Base-by-base conservation (phyloP, 2,888 invertebrate genomes). In the Polyommatus iphigenia region DNA sequence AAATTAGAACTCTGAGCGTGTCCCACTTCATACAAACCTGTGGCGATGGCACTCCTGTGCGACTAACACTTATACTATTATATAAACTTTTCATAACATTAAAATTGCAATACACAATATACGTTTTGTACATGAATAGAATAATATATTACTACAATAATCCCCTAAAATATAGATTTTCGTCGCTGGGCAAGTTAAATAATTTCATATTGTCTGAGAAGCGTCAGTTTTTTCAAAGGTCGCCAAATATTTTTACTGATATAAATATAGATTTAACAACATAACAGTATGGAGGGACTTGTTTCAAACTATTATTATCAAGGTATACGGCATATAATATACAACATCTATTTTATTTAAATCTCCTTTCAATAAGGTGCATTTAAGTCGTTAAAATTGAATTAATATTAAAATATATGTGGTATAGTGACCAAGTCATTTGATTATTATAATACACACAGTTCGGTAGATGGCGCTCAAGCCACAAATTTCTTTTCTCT, bases 61-160 rank as follows among this genome's bases (percentile, higher is more conserved):
- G 24, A 24, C 62, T 62, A 13, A 62, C 59, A 20, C 24, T 24
- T 62, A n/a, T n/a, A 24, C 10, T 20, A n/a, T 6, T 62, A 24
- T 13, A 62, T 62, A 62, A 62, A 62, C 24, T 62, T 62, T 62
- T 62, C 3, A 62, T 62, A 62, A 62, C 62, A 62, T 62, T 62
- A 62, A 59, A 62, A 62, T 62, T 62, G 62, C 62, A 62, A 62
- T 62, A 62, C 62, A 62, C 24, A 62, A 62, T 62, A 62, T 62
- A 24, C 24, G 20, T 24, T 24, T 62, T 62, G 62, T 62, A 62
- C 62, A 62, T 24, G 13, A 62, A 62, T 24, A 62, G 10, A 62
- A 10, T 62, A 62, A 62, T 62, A 62, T 62, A 24, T 62, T 62
- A 62, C 24, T 62, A 62, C 62, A 62, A 24, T 62, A 24, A 62